phyloP scores from a whole-genome alignment of 2,888 invertebrate genomes.

The Clitarchus hookeri region DNA sequence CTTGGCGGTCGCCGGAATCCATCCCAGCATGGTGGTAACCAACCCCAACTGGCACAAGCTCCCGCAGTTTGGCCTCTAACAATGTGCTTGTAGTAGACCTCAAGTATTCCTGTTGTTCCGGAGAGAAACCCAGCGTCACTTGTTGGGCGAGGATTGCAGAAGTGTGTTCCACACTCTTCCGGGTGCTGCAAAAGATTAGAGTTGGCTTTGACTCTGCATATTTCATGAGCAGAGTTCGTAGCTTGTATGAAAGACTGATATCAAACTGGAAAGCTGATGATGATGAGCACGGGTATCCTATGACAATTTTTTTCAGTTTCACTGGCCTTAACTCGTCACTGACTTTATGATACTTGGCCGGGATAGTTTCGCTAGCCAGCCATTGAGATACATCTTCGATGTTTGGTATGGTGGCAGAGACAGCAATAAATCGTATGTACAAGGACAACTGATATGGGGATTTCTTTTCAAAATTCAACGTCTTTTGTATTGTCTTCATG shows the following conservation, averaged over 20 bases:
- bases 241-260: constrained; percentile 74
- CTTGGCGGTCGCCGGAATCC: constrained; percentile 63
- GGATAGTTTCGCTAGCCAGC: constrained; percentile 59
- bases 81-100: constrained; percentile 52
- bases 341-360: constrained; percentile 62
- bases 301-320: constrained; percentile 69
- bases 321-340: constrained; percentile 76
- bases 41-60: constrained; percentile 65
- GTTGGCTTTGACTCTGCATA: constrained; percentile 76
- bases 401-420: constrained; percentile 80
- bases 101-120: constrained; percentile 61
- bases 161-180: constrained; percentile 74
- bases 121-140: constrained; percentile 60
- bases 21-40: constrained; percentile 82
- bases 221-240: constrained; percentile 68
- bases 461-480: constrained; percentile 34
- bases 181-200: constrained; percentile 73
- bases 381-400: constrained; percentile 75
- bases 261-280: constrained; percentile 74
- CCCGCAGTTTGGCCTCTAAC: constrained; percentile 57
- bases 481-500: constrained; percentile 73
- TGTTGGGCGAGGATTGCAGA: constrained; percentile 66
- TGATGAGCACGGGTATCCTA: constrained; percentile 67
- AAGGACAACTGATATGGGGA: neutral
- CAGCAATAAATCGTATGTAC: constrained; percentile 67